Base-by-base conservation (phyloP, 2,113 vertebrate genomes). In the Hystrix cristata region DNA sequence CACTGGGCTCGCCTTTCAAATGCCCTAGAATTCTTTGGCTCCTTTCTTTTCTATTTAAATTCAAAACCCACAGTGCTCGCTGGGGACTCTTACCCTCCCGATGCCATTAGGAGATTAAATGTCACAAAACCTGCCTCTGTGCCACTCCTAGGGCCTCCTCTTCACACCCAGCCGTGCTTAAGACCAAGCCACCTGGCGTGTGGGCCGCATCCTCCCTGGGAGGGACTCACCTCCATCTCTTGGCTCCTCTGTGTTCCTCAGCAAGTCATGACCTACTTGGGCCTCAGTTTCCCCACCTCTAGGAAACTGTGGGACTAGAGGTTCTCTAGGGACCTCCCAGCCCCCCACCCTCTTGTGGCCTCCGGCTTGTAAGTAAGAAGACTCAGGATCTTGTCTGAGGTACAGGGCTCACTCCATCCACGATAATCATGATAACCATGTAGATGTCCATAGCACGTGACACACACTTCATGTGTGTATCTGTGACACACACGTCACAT, bases 1-100 rank as follows among this genome's bases (percentile, higher is more conserved):
- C 91, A 10, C 57, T 9, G 60, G 38, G 46, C 7, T 67, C 2
- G 23, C 83, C 90, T 98, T 97, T 97, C 97, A 97, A 96, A 96
- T 15, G 16, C 0, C 6, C 89, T 94, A 72, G 84, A 95, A 80
- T 65, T 46, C 84, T 57, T 74, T 91, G 86, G 91, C 82, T 96
- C 55, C 48, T 59, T 31, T 85, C 91, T 91, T 82, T 95, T 80
- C 85, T 88, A 78, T 93, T 97, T 92, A 90, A 92, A 96, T 95
- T 94, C 64, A 80, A 90, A 94, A 18, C 13, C 78, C 74, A 90
- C 53, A n/a, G 86, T 19, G 23, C 92, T 95, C 6, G 48, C 69
- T 13, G 13, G 27, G 3, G 93, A 64, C 69, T 38, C 19, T 81
- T 38, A 18, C 8, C 38, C 13, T 74, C 53, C 46, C 29, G 46